These are phyloP conservation scores for Lasioglossum leucozonium DNA, from an alignment of 2,888 invertebrate species.

Conservation along the genomic window DNA sequence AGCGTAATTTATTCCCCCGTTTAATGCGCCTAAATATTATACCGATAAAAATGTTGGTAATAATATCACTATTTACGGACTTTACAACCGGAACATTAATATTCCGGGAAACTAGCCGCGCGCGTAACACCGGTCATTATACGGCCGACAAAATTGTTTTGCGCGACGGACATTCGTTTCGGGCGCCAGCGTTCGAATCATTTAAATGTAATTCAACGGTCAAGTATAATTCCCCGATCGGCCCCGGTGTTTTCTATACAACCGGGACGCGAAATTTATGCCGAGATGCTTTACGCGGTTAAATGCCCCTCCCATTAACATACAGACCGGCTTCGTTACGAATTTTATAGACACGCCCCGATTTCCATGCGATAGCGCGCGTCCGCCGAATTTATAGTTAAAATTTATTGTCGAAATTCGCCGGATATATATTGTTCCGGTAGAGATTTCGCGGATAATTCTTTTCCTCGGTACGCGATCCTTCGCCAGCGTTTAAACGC, in stretches of 20 bases:
- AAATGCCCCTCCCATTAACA: not conserved
- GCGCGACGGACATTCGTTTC: slow-evolving; percentile 37
- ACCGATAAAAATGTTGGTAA: slow-evolving; percentile 23
- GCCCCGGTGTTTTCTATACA: not conserved
- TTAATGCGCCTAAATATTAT: no score
- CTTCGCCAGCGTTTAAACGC: not conserved
- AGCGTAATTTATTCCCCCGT: no score
- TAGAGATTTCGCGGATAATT: not conserved
- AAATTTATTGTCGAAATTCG: not conserved
- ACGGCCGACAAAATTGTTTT: slow-evolving; percentile 43
- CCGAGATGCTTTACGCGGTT: slow-evolving; percentile 5
- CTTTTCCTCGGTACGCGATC: not conserved
- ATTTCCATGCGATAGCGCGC: not conserved
- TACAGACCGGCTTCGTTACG: not conserved
- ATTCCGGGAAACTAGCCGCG: slow-evolving; percentile 28
- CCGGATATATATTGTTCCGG: not conserved
- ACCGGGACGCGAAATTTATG: not conserved
- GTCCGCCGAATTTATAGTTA: slow-evolving; percentile 36
- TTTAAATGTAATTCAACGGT: slow-evolving; percentile 42
- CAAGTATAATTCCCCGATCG: not conserved
- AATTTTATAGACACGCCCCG: not conserved
- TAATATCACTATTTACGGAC: slow-evolving; percentile 37
- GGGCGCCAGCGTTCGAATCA: slow-evolving; percentile 15
- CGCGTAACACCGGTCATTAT: slow-evolving; percentile 25
- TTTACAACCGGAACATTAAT: slow-evolving; percentile 37